phyloP scores from a whole-genome alignment of 30 jellyfish, hydroid and myxozoan species.

The Mastigias papua region DNA sequence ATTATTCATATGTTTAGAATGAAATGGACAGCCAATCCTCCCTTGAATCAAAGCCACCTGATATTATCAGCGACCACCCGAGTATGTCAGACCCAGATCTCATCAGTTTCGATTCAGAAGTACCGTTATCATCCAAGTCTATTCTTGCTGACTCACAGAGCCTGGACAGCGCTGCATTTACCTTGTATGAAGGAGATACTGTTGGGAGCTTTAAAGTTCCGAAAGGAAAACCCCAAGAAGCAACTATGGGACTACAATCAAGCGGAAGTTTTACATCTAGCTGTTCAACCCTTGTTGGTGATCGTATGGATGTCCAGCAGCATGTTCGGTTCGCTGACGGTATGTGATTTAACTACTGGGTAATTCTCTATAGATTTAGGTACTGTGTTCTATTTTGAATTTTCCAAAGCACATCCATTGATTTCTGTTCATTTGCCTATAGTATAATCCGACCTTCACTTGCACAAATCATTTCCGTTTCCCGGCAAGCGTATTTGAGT shows the following conservation, averaged over 20 bases:
- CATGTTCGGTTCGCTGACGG: conserved; percentile 94
- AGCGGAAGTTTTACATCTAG: conserved; percentile 70
- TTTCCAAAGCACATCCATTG: no score
- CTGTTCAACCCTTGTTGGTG: conserved; percentile 67
- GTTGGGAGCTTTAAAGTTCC: conserved; percentile 73
- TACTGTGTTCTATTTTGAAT: not conserved
- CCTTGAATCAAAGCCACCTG: conserved; percentile 63
- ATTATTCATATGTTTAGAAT: not conserved
- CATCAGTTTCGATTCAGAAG: conserved; percentile 74
- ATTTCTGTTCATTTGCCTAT: no score
- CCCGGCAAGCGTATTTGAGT: no score
- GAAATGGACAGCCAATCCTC: conserved; percentile 19
- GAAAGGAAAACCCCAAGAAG: conserved; percentile 62
- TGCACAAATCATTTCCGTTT: no score
- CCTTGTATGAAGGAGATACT: conserved; percentile 84
- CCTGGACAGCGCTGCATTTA: conserved; percentile 89
- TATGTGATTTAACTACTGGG: not conserved
- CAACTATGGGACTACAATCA: conserved; percentile 26
- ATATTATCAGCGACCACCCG: conserved; percentile 63
- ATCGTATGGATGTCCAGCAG: conserved; percentile 47
- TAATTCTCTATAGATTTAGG: not conserved
- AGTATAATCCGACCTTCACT: no score
- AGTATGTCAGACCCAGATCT: conserved; percentile 85
- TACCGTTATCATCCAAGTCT: conserved; percentile 38
- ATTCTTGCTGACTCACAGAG: conserved; percentile 87